Percentiles rank a stretch among this genome's conserved stretches.
Evolutionary conservation across 1,140 invertebrate genomes (phyloP).

Genomic region (Drosophila pectinifera): DNA sequence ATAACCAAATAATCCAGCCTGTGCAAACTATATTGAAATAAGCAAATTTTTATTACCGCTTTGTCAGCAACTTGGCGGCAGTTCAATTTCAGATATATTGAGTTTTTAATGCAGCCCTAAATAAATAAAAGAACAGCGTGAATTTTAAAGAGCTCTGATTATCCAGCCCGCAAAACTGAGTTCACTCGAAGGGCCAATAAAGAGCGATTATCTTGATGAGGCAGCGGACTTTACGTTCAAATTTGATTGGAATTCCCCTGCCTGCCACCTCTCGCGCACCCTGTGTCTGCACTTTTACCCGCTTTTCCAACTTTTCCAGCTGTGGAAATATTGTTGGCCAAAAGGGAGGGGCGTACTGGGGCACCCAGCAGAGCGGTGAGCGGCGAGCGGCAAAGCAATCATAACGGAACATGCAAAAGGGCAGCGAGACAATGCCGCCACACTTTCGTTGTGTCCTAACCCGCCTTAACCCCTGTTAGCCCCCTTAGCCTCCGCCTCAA

Average conservation of each 20-base stretch:
- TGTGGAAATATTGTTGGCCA: constrained; percentile 4
- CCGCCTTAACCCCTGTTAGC: constrained; percentile 12
- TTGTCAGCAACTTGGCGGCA: neutral
- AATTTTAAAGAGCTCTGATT: constrained; percentile 7
- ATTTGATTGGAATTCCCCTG: constrained; percentile 15
- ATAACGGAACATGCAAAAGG: constrained; percentile 63
- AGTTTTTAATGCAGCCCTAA: neutral
- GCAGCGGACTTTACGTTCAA: constrained; percentile 8
- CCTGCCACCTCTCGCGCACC: no score
- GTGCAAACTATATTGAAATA: no score
- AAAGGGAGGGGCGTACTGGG: neutral
- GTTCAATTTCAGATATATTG: neutral
- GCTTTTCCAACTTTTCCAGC: constrained; percentile 16
- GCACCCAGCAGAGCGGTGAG: no score
- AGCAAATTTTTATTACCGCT: neutral
- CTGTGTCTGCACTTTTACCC: neutral
- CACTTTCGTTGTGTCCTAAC: constrained; percentile 6
- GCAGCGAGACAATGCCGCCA: constrained; percentile 24
- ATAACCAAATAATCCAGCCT: no score
- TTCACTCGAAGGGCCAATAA: constrained; percentile 4
- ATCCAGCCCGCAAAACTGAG: neutral
- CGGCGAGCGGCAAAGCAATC: constrained; percentile 44
- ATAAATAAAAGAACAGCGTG: neutral
- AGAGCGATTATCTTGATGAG: constrained; percentile 28
- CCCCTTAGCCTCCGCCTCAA: constrained; percentile 16